Conservation (phyloP, 2,797 vertebrate genomes). For the Orestias chungarensis region DNA sequence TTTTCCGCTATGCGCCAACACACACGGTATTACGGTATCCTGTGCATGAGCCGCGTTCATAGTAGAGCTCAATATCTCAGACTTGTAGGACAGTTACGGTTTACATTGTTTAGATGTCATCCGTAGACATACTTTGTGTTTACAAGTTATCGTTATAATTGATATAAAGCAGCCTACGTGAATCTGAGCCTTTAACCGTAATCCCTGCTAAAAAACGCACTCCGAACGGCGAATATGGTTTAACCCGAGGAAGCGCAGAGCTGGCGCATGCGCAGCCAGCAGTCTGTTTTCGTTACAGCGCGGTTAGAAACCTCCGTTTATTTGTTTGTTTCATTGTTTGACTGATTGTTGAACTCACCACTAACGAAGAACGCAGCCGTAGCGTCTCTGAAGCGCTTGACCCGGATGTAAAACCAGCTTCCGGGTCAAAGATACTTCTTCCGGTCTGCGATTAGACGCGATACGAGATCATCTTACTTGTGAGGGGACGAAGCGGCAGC, state of each 20-base stretch:
- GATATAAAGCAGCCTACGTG: too few relatives aligned
- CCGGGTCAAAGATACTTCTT: slow-evolving; percentile 31
- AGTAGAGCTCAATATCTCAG: not conserved
- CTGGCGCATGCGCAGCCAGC: not conserved
- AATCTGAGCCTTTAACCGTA: not conserved
- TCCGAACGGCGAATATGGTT: not conserved
- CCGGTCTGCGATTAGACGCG: slow-evolving; percentile 7
- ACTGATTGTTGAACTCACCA: slow-evolving; percentile 14
- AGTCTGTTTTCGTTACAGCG: too few relatives aligned
- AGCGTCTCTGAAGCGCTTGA: accelerated
- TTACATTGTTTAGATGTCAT: not conserved
- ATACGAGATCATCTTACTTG: not conserved
- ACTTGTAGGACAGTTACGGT: not conserved
- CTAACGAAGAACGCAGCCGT: not conserved
- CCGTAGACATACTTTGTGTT: too few relatives aligned
- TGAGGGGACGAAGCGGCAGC: not conserved
- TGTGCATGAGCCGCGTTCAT: not conserved
- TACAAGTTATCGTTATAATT: not conserved
- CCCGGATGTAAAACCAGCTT: slow-evolving; percentile 21
- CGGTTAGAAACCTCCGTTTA: not conserved
- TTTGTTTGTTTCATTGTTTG: not conserved
- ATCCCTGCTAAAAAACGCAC: too few relatives aligned
- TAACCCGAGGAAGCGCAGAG: not conserved
- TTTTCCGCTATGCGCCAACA: not conserved
- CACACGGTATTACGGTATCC: not conserved